Conservation (phyloP, 2,113 vertebrate genomes). For the Dolichallabes microphthalmus region DNA sequence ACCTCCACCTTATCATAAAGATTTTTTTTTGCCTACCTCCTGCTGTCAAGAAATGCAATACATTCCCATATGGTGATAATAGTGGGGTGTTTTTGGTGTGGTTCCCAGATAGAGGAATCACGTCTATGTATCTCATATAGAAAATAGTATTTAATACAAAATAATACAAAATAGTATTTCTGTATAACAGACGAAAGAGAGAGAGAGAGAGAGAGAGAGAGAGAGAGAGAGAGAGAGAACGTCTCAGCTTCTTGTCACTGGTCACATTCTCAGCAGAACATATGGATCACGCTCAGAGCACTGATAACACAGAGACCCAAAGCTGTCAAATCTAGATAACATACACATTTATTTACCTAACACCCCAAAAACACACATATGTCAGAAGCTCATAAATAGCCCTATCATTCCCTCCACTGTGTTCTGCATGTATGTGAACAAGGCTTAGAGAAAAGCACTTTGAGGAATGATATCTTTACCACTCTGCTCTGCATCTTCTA, state of each 20-base stretch:
- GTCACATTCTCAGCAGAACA: slow-evolving; percentile 5
- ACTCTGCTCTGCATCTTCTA: background rate
- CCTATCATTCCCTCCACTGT: background rate
- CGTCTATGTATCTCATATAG: background rate
- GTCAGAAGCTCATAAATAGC: background rate
- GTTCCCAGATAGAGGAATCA: background rate
- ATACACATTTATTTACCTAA: slow-evolving; percentile 3
- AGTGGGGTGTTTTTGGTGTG: background rate
- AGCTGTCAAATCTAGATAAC: slow-evolving; percentile 21
- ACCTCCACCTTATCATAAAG: background rate
- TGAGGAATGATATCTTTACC: background rate
- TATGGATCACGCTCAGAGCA: background rate
- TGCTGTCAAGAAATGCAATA: background rate
- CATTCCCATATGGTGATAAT: background rate
- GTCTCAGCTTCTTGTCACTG: slow-evolving; percentile 1
- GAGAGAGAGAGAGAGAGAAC: background rate
- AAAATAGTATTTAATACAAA: background rate
- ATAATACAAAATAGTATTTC: background rate
- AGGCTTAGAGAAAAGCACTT: background rate
- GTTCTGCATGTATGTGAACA: background rate
- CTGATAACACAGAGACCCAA: background rate
- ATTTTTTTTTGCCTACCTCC: background rate
- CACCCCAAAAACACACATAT: background rate
- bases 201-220: too few relatives aligned
- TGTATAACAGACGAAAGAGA: background rate